Evolutionary conservation across 2,113 vertebrate genomes (phyloP).

Genomic region (Condylura cristata): DNA sequence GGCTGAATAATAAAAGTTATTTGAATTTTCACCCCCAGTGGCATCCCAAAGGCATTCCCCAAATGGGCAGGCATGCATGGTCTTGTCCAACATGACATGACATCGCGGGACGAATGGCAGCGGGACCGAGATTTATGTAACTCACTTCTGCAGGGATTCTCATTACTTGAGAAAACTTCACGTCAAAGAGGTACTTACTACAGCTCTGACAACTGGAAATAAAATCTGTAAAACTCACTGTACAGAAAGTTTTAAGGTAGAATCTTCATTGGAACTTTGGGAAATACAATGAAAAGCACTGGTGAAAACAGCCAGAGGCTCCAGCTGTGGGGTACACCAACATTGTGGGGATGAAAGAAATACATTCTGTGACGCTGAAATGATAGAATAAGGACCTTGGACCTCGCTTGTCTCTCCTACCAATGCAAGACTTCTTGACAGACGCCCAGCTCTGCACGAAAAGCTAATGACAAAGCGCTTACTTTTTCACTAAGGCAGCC

Average conservation of each 20-base stretch:
- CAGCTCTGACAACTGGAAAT: conserved; percentile 57
- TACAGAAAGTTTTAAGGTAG: background rate
- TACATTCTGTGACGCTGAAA: background rate
- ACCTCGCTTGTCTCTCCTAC: background rate
- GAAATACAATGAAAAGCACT: background rate
- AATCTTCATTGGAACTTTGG: background rate
- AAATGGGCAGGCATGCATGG: conserved; percentile 58
- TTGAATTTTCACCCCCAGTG: conserved; percentile 66
- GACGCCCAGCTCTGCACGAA: background rate
- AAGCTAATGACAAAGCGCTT: background rate
- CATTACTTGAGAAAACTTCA: conserved; percentile 59
- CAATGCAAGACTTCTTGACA: background rate
- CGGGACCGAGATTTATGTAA: conserved; percentile 24
- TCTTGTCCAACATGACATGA: conserved; percentile 77
- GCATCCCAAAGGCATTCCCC: conserved; percentile 56
- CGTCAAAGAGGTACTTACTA: conserved; percentile 61
- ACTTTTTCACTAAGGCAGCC: background rate
- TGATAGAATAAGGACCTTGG: background rate
- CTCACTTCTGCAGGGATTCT: conserved; percentile 68
- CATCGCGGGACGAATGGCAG: conserved; percentile 44
- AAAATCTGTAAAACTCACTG: conserved; percentile 12
- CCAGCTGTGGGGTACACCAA: background rate
- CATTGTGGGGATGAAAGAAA: background rate
- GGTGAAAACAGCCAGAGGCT: conserved; percentile 13
- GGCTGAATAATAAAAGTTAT: background rate